Conservation (phyloP, 1,140 invertebrate genomes). For the Kradibia gibbosae region DNA sequence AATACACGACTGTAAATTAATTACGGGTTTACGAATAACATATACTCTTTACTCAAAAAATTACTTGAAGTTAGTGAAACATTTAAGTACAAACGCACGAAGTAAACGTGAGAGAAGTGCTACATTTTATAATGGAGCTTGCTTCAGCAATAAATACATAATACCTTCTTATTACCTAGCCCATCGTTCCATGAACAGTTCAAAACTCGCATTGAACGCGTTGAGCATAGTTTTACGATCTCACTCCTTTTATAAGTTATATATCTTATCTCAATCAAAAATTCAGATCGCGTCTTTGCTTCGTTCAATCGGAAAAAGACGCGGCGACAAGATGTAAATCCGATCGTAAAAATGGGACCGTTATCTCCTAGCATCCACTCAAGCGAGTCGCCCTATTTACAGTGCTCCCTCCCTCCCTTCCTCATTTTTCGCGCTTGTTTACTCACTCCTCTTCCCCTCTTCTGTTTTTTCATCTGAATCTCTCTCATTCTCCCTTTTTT, state of each 20-base stretch:
- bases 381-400: not conserved
- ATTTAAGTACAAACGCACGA: not conserved
- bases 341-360: slow-evolving; percentile 37
- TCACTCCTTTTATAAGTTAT: not conserved
- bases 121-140: not conserved
- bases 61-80: not conserved
- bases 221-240: not conserved
- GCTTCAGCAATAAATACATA: not conserved
- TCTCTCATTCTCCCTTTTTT: no score
- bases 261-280: slow-evolving; percentile 35
- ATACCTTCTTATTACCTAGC: not conserved
- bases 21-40: no score
- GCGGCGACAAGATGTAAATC: slow-evolving; percentile 30
- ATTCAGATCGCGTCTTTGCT: slow-evolving; percentile 29
- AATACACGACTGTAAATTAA: no score
- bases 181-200: not conserved
- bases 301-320: not conserved
- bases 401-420: not conserved
- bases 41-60: no score
- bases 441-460: not conserved
- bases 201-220: not conserved
- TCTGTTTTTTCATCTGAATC: not conserved
- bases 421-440: not conserved
- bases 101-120: not conserved
- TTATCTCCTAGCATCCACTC: slow-evolving; percentile 3